A percentile compares a stretch with the other conserved stretches of the same genome.
These are phyloP conservation scores for Gallirallus australis DNA, from an alignment of 2,797 vertebrate species.

Conservation along the genomic window DNA sequence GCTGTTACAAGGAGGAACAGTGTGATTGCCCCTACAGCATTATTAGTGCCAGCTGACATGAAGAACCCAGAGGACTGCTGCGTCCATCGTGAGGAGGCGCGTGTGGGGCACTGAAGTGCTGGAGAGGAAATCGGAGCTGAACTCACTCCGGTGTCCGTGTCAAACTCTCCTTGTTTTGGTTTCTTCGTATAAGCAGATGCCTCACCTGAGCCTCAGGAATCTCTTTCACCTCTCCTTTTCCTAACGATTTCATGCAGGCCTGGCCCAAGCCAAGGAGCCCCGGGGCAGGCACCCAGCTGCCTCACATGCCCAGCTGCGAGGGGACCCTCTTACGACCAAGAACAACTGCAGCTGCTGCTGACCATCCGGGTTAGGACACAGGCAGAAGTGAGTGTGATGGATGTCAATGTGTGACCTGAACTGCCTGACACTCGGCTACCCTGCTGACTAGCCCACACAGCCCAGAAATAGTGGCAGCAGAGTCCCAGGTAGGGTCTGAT, in stretches of 20 bases:
- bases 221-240: background rate
- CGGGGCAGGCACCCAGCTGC: background rate
- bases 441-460: background rate
- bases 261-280: background rate
- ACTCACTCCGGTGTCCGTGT: background rate
- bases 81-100: fast-evolving
- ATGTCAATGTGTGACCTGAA: background rate
- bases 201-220: background rate
- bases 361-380: background rate
- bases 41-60: background rate
- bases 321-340: background rate
- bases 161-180: background rate
- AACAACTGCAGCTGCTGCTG: background rate
- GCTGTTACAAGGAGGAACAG: too few relatives aligned
- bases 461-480: background rate
- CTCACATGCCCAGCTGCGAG: background rate
- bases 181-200: background rate
- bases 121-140: background rate
- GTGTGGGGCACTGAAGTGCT: background rate
- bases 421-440: background rate
- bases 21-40: background rate
- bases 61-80: background rate
- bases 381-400: background rate
- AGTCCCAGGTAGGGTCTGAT: background rate
- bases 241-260: background rate